Conservation (phyloP, 2,113 vertebrate genomes). For the Clinocottus analis region DNA sequence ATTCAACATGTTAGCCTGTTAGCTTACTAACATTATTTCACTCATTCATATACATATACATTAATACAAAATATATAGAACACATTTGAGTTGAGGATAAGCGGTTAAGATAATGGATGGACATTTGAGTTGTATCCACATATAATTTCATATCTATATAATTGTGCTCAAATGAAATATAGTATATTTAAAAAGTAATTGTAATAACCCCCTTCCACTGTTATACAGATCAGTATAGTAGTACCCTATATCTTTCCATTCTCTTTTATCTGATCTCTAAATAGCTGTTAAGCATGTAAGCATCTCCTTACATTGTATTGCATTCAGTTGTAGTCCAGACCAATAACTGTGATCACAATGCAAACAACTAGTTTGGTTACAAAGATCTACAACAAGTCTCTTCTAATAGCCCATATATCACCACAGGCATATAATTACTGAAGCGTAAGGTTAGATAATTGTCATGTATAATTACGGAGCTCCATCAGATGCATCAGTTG, state of each 20-base stretch:
- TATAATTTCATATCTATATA: background rate
- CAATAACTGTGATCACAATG: constrained; percentile 31
- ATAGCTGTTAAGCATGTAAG: background rate
- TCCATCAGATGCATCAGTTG: constrained; percentile 23
- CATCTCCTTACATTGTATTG: constrained; percentile 16
- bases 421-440: constrained; percentile 49
- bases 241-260: background rate
- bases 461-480: constrained; percentile 50
- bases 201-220: background rate
- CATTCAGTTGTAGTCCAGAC: background rate
- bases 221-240: background rate
- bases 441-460: constrained; percentile 38
- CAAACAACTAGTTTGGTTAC: constrained; percentile 29
- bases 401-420: constrained; percentile 31
- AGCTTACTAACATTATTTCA: background rate
- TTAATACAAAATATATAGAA: background rate
- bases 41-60: background rate
- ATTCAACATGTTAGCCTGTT: background rate
- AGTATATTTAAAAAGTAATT: background rate
- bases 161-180: too few relatives aligned
- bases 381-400: constrained; percentile 2
- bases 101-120: too few relatives aligned
- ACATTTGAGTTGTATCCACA: background rate
- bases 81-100: constrained; percentile 3
- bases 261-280: background rate